A percentile compares a stretch with the other conserved stretches of the same genome.
Conservation (phyloP, 2,797 vertebrate species). For the Notoglanidium macrostoma region DNA sequence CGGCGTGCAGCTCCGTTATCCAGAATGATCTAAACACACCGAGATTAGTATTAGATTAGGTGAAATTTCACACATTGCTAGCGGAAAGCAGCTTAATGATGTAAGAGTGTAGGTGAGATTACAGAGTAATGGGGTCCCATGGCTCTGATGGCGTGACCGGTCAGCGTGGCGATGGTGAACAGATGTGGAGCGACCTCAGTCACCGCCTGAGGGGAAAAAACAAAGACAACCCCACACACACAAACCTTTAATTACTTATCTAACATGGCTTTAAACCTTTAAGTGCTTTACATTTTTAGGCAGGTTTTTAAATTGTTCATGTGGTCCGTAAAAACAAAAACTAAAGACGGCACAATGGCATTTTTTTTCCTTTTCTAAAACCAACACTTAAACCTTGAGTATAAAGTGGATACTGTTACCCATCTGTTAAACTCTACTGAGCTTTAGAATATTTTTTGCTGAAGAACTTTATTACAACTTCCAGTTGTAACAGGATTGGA, state of each 20-base stretch:
- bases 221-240: conserved; percentile 16
- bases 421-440: too few species aligned
- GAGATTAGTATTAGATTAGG: not conserved
- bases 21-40: conserved; percentile 77
- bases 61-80: not conserved
- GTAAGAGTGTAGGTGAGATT: conserved; percentile 51
- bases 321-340: not conserved
- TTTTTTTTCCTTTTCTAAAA: not conserved
- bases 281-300: not conserved
- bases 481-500: not conserved
- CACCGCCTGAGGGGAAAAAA: conserved; percentile 65
- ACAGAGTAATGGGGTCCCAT: conserved; percentile 83
- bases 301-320: too few species aligned
- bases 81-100: not conserved
- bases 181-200: conserved; percentile 71
- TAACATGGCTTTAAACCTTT: not conserved
- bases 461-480: too few species aligned
- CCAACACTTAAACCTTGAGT: not conserved
- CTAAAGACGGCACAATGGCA: not conserved
- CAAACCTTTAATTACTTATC: not conserved
- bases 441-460: too few species aligned
- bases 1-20: conserved; percentile 79
- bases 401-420: not conserved
- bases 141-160: conserved; percentile 81
- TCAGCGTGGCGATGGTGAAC: conserved; percentile 83